These are phyloP conservation scores for Oncorhynchus clarkii DNA, from an alignment of 2,113 vertebrate species.

Conservation along the genomic window DNA sequence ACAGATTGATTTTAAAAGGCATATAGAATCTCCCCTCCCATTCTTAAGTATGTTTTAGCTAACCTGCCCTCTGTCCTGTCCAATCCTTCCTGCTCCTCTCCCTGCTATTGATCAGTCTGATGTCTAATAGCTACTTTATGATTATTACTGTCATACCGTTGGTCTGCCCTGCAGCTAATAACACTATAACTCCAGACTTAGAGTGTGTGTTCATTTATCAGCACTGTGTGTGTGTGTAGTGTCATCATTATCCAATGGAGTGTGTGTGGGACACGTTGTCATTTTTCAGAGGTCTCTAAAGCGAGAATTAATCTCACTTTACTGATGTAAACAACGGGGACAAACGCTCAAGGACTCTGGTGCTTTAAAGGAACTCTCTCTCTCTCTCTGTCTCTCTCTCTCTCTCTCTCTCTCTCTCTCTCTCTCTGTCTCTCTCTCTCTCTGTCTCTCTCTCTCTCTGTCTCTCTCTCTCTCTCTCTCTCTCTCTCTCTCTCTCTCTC, in stretches of 20 bases:
- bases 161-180: slow-evolving; percentile 40
- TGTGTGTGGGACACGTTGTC: slow-evolving; percentile 18
- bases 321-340: slow-evolving; percentile 32
- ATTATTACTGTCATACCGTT: slow-evolving; percentile 32
- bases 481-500: background rate
- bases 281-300: slow-evolving; percentile 41
- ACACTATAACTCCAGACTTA: slow-evolving; percentile 26
- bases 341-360: slow-evolving; percentile 16
- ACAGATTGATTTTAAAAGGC: too few relatives aligned
- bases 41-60: background rate
- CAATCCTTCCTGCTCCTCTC: background rate
- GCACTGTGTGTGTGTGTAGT: background rate
- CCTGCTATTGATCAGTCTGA: slow-evolving; percentile 5
- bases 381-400: background rate
- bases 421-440: background rate
- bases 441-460: too few relatives aligned
- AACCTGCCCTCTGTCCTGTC: background rate
- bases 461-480: too few relatives aligned
- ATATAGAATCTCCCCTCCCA: background rate
- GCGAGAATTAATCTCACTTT: slow-evolving; percentile 39
- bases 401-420: background rate
- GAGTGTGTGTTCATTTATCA: slow-evolving; percentile 34
- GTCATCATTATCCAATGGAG: background rate
- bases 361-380: background rate
- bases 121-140: slow-evolving; percentile 34